These are phyloP conservation scores for Sycophaga agraensis DNA, from an alignment of 1,140 invertebrate genomes.

Conservation along the genomic window DNA sequence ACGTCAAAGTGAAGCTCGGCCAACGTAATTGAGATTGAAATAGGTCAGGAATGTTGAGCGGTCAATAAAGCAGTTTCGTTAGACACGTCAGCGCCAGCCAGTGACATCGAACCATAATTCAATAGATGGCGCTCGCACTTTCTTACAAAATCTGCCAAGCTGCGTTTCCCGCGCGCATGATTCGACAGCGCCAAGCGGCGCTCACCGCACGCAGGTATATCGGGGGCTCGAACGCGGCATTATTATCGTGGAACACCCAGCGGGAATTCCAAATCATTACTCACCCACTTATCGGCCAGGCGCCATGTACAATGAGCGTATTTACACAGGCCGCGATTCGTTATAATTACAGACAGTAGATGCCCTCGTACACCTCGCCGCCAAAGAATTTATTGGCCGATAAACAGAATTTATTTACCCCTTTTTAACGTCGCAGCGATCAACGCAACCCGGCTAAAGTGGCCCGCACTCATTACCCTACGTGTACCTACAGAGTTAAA, in stretches of 20 bases:
- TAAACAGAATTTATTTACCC: constrained; percentile 22
- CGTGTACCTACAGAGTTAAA: too few relatives aligned
- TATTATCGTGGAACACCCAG: constrained; percentile 19
- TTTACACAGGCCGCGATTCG: constrained; percentile 25
- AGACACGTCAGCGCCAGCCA: background rate
- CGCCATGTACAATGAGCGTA: constrained; percentile 26
- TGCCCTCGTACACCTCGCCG: constrained; percentile 5
- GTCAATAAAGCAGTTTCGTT: too few relatives aligned
- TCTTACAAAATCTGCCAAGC: background rate
- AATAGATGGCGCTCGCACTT: background rate
- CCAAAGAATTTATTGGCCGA: constrained; percentile 26
- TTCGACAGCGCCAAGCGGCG: too few relatives aligned
- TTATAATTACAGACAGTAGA: constrained; percentile 29
- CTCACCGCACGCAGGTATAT: constrained; percentile 1
- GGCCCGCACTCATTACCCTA: constrained; percentile 2
- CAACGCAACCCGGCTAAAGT: constrained; percentile 5
- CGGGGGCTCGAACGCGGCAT: constrained; percentile 8
- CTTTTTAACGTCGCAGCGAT: constrained; percentile 15
- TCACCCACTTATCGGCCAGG: constrained; percentile 17
- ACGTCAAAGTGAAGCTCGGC: too few relatives aligned
- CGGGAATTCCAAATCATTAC: constrained; percentile 17
- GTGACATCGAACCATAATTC: background rate
- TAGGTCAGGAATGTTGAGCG: too few relatives aligned
- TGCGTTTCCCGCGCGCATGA: background rate
- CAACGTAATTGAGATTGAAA: too few relatives aligned